Evolutionary conservation across 2,888 invertebrate genomes (phyloP).

Genomic region (Gymnosoma rotundatum): DNA sequence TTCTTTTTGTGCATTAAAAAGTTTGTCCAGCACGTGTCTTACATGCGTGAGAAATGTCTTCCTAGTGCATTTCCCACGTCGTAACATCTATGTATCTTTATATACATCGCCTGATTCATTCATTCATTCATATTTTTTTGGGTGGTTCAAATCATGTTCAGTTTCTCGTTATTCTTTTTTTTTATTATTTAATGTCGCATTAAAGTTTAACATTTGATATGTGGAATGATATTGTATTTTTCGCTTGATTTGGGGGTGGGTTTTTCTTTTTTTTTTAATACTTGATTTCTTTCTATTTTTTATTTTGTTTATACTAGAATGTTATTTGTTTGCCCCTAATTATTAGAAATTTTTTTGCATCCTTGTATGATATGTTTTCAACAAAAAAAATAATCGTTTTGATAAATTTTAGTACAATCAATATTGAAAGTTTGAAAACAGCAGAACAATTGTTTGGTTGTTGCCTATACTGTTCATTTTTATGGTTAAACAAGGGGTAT

Average conservation of each 20-base stretch:
- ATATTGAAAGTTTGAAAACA: not conserved
- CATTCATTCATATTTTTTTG: slow-evolving; percentile 25
- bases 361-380: not conserved
- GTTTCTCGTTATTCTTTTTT: slow-evolving; percentile 26
- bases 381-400: not conserved
- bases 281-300: slow-evolving; percentile 43
- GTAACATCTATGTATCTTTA: slow-evolving; percentile 51
- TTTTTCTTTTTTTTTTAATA: slow-evolving; percentile 43
- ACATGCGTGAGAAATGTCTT: slow-evolving; percentile 81
- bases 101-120: slow-evolving; percentile 17
- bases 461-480: not conserved
- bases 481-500: too few species aligned
- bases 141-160: slow-evolving; percentile 57
- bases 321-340: slow-evolving; percentile 40
- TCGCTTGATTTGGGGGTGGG: slow-evolving; percentile 50
- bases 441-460: not conserved
- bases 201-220: slow-evolving; percentile 62
- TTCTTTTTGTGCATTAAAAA: slow-evolving; percentile 63
- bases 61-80: slow-evolving; percentile 79
- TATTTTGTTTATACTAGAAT: slow-evolving; percentile 50
- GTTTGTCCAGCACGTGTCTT: slow-evolving; percentile 79
- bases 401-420: too few species aligned
- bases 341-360: not conserved
- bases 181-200: slow-evolving; percentile 64
- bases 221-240: slow-evolving; percentile 10